Base-by-base conservation (phyloP, 2,888 invertebrate species). In the Chrysolina americana region DNA sequence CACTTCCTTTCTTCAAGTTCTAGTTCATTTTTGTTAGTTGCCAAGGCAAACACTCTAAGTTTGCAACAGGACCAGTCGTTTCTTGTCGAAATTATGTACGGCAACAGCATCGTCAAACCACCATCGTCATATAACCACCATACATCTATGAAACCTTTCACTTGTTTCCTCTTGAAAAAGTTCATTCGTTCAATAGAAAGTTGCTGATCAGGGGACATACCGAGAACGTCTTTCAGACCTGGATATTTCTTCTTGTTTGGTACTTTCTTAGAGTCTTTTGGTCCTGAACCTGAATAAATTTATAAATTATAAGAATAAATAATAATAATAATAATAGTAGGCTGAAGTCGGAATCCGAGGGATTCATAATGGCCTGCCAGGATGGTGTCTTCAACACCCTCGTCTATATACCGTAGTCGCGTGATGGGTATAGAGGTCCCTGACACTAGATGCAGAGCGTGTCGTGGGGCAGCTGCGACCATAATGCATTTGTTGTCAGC, bases 91-190 rank as follows among this genome's bases (percentile, higher is more conserved):
- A 96, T 92, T 80, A 96, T 96, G 87, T 96, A 96, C 0, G 96
- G 96, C 80, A 96, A 87, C 75, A 96, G 90, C 87, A 96, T 94
- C 2, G 96, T 96, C 59, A 96, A 89, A 85, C 95, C 95, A 84
- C 95, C 95, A 87, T 96, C 98, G 87, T 98, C 98, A 87, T 97
- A 98, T 82, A 98, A 89, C 98, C 98, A 98, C 96, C 97, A 98
- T 63, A 98, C 97, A 89, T 98, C 98, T 59, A 98, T 93, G 0
- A 92, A 93, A 13, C 97, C 96, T 76, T 93, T 92, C 71, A 92
- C 92, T 88, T 96, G 92, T 85, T 95, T 96, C 77, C 90, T 91
- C 78, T 94, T 93, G 87, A 96, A 96, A 78, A 94, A 89, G 15
- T 93, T 92, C 88, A 95, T 91, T 68, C 92, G 92, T 71, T 93